phyloP scores from a whole-genome alignment of 2,113 vertebrate genomes.

The Ovis aries region ARS-UI_Ramb_v3.0 NC_056073.1:7144001-7144500 shows the following conservation, averaged over 20 bases:
- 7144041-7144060: no score
- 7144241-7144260: not conserved
- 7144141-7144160: no score
- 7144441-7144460: slow-evolving; percentile 52
- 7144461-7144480: slow-evolving; percentile 5
- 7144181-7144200: not conserved
- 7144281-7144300: not conserved
- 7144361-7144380: slow-evolving; percentile 18
- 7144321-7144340: slow-evolving; percentile 9
- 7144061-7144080: no score
- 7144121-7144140: no score
- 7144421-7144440: slow-evolving; percentile 23
- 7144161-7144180: not conserved
- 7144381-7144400: not conserved
- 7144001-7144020: no score
- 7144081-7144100: no score
- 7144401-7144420: slow-evolving; percentile 44
- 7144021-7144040: no score
- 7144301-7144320: not conserved
- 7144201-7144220: slow-evolving; percentile 1
- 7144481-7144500: slow-evolving; percentile 29
- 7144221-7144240: not conserved
- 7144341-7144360: slow-evolving; percentile 47
- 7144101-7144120: no score
- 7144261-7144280: not conserved